A percentile compares a stretch with the other conserved stretches of the same genome.
Conservation (phyloP, 2,888 invertebrate genomes). For the Cephus spinipes region DNA sequence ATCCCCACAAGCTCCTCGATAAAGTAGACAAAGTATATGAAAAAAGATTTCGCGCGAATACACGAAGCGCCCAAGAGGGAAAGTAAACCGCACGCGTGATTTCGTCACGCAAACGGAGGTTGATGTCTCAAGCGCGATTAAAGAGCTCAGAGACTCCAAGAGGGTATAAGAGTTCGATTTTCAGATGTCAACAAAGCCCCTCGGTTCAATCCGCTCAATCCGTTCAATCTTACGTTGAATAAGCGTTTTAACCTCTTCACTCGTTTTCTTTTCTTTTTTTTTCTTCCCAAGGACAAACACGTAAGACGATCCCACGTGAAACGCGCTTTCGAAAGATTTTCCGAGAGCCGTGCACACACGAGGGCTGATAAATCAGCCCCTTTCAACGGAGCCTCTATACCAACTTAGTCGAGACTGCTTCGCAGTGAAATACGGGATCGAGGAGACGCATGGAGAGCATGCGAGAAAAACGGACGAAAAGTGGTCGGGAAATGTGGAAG, state of each 20-base stretch:
- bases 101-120: neutral
- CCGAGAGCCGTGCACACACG: neutral
- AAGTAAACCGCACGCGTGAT: neutral
- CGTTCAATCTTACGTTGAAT: neutral
- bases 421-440: neutral
- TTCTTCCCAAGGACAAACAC: neutral
- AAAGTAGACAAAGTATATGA: neutral
- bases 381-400: neutral
- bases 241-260: neutral
- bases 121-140: neutral
- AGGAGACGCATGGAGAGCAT: neutral
- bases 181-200: neutral
- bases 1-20: neutral
- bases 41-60: neutral
- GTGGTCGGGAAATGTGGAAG: neutral
- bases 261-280: neutral
- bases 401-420: neutral
- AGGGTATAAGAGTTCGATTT: neutral
- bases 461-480: neutral
- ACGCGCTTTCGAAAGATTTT: neutral
- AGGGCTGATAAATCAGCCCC: neutral
- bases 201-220: neutral
- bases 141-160: neutral
- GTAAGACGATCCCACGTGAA: neutral
- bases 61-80: neutral